Evolutionary conservation across 1,140 invertebrate genomes (phyloP), one percentile per base, ranked within the genome.

Genomic region (Metaphire vulgaris): DNA sequence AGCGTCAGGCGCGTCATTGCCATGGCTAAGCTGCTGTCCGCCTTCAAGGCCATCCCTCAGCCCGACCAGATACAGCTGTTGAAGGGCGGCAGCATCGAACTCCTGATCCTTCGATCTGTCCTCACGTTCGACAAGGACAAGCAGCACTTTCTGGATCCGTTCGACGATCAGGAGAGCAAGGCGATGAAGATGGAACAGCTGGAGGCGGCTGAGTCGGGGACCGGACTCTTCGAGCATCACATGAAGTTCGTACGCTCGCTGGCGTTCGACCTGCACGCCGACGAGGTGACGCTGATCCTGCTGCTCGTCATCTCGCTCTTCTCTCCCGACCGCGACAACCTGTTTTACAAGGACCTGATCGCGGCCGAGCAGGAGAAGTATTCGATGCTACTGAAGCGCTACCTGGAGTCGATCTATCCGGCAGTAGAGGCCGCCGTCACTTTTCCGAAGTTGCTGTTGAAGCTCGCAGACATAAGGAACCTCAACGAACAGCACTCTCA

Each of bases 21-120:
- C 79, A 86, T 86, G 85, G 82, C 84, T 69, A 86, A 86, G 81
- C 85, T 86, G 81, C 29, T 87, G 21, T 79, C 81, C 0, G 79
- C 84, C 0, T 89, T 89, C 80, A 83, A 83, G 68, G 81, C 81
- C 12, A 81, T 89, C 14, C 83, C 83, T 14, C 81, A 85, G 72
- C 77, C 79, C 0, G 88, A 89, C 78, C 87, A 88, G 81, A 85
- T 86, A 72, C 83, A 83, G 21, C 80, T 89, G n/a, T 80, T 89
- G 33, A 84, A 88, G 73, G 85, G 85, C 33, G 86, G 87, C 65
- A 86, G 87, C 72, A 85, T 89, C 69, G 88, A 89, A 80, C 81
- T 89, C 82, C 86, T 88, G 76, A 87, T 89, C 79, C 82, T 89
- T n/a, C 82, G 87, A 28, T 85, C 85, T 74, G 87, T 82, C 80